Base-by-base conservation (phyloP, 2,888 invertebrate genomes). In the Diarsia brunnea region DNA sequence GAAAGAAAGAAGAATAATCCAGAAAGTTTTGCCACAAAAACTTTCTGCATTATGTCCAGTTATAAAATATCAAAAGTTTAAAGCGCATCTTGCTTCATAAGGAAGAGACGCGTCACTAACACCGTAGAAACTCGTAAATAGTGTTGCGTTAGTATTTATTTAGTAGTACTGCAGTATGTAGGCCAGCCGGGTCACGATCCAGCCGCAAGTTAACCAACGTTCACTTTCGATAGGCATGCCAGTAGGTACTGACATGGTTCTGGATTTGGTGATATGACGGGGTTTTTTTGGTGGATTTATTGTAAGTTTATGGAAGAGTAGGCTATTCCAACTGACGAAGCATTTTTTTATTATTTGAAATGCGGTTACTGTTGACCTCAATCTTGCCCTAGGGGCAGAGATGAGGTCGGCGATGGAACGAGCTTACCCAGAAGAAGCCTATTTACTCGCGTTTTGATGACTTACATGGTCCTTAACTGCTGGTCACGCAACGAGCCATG, bases 161-260 rank as follows among this genome's bases (percentile, higher is more conserved):
- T 65, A 77, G 65, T 73, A 31, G 53, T 69, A 68, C 69, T 27
- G 81, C 14, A 53, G 69, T 76, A 87, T 83, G 86, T 83, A 85
- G 87, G 89, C 58, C 87, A 76, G 68, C 4, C 86, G 10, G 73
- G 89, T 87, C 87, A 88, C 89, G 87, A 83, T 73, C 65, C 47
- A 71, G 69, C 49, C 70, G 31, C 70, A 45, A 75, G 55, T 73
- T 53, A 61, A 43, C 65, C 71, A 82, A 79, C 82, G 74, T 72
- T 87, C 70, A 87, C 89, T 88, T 87, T 88, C 81, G 53, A 77
- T 88, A 79, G 1, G 31, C 69, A 16, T 68, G 43, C 14, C 43
- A n/a, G 16, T n/a, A 16, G 51, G 68, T 43, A 67, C 67, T 64
- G 14, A 49, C 27, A 47, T 55, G 27, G 21, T 65, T 83, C 84